Conservation (phyloP, 2,797 vertebrate genomes). For the Myioborus miniatus region DNA sequence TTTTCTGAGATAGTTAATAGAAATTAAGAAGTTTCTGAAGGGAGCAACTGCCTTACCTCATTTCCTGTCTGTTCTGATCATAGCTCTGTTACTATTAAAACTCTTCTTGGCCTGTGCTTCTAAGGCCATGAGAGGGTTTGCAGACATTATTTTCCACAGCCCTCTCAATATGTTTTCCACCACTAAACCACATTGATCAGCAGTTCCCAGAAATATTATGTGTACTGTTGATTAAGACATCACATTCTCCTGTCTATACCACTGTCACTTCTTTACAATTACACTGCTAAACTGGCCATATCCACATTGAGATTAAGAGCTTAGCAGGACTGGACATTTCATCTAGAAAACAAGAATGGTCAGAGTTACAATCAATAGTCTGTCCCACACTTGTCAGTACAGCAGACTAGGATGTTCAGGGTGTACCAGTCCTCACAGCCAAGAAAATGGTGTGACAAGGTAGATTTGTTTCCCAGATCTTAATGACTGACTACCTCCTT, state of each 20-base stretch:
- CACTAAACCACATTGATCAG: neutral
- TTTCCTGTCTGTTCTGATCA: neutral
- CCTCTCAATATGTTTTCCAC: neutral
- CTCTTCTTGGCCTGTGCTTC: neutral
- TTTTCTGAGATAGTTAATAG: neutral
- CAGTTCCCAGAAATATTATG: slow-evolving; percentile 18
- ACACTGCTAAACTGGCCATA: slow-evolving; percentile 6
- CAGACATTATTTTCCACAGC: neutral
- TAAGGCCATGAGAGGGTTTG: neutral
- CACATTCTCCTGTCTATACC: slow-evolving; percentile 17
- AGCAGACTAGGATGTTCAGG: neutral
- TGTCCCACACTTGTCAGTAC: neutral
- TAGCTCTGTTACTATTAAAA: neutral
- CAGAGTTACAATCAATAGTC: slow-evolving; percentile 25
- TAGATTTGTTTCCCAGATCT: neutral
- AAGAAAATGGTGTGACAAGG: neutral
- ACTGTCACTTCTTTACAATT: slow-evolving; percentile 28
- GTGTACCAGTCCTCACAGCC: neutral
- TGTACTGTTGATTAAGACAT: slow-evolving; percentile 49
- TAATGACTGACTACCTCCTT: neutral
- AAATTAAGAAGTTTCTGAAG: neutral
- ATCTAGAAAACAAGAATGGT: slow-evolving; percentile 43
- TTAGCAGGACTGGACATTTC: slow-evolving; percentile 49
- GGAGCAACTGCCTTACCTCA: neutral
- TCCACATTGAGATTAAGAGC: slow-evolving; percentile 51